Base-by-base conservation (phyloP, 2,888 invertebrate genomes). In the Cataglyphis altisquamis region DNA sequence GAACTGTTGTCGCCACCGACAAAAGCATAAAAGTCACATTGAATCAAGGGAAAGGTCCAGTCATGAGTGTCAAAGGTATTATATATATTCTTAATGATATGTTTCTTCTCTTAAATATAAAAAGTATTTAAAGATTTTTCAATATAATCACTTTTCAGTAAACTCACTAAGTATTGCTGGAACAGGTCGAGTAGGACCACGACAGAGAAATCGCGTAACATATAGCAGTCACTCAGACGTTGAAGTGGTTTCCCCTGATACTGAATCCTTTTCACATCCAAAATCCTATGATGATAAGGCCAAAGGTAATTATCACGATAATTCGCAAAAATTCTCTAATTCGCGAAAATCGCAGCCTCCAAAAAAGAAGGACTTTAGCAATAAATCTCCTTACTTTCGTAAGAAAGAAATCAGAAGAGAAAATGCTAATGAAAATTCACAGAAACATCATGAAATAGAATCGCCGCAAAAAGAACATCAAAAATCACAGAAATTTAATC, bases 161-260 rank as follows among this genome's bases (percentile, higher is more conserved):
- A 94, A 94, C 82, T 91, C 94, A 32, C 92, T 94, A 21, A 94
- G 92, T 80, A 93, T 94, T 78, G 95, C 94, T 75, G 95, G 95
- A 41, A 94, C 95, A 18, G 95, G 95, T 63, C 91, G 95, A 80
- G 95, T 95, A 25, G 95, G 95, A 18, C 95, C 95, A 62, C 92
- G 95, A 29, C 95, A 95, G 85, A 93, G 94, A 57, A 91, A 92
- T 36, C 91, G 94, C 21, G 74, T 94, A 15, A 92, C 93, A 29
- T 94, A 94, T 78, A 94, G 94, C 73, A 92, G 92, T 80, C 93
- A 94, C 67, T 92, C 93, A 0, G 94, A 94, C 45, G 83, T 84
- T 21, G 94, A 94, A 64, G 29, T 81, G 4, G 74, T 81, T 21
- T 66, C 86, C 4, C 85, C 89, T 4, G 92, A 93, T 48, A 57